These are phyloP conservation scores for Trachemys scripta DNA, from an alignment of 2,113 vertebrate species.

Conservation along the genomic window DNA sequence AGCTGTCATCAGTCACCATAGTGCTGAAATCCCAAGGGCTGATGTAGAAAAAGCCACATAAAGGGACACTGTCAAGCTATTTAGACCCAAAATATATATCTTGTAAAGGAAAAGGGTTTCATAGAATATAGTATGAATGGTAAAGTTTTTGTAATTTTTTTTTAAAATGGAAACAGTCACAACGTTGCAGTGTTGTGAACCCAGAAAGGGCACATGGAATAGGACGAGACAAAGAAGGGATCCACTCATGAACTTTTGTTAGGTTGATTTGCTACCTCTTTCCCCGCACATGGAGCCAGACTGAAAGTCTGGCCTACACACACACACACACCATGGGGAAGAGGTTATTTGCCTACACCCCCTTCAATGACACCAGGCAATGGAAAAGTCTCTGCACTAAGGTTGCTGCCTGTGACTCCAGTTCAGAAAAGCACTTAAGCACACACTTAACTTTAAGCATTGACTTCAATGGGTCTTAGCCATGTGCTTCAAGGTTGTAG, in stretches of 20 bases:
- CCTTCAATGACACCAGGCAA: not conserved
- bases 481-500: not conserved
- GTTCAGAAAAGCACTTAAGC: not conserved
- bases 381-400: not conserved
- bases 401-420: not conserved
- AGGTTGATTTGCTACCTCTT: not conserved
- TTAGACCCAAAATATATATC: not conserved
- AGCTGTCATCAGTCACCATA: not conserved
- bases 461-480: not conserved
- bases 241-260: not conserved
- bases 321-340: not conserved
- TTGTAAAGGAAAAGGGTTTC: not conserved
- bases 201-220: not conserved
- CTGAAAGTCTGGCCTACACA: not conserved
- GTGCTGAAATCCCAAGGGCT: not conserved
- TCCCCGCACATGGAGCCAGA: not conserved
- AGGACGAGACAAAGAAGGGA: not conserved
- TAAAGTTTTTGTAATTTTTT: not conserved
- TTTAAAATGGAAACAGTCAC: not conserved
- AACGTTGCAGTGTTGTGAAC: not conserved
- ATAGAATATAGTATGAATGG: not conserved
- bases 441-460: not conserved
- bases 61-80: constrained; percentile 2
- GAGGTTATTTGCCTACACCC: not conserved
- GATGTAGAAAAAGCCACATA: not conserved